Evolutionary conservation across 1,140 invertebrate species (phyloP).

Genomic region (Monomorium pharaonis): DNA sequence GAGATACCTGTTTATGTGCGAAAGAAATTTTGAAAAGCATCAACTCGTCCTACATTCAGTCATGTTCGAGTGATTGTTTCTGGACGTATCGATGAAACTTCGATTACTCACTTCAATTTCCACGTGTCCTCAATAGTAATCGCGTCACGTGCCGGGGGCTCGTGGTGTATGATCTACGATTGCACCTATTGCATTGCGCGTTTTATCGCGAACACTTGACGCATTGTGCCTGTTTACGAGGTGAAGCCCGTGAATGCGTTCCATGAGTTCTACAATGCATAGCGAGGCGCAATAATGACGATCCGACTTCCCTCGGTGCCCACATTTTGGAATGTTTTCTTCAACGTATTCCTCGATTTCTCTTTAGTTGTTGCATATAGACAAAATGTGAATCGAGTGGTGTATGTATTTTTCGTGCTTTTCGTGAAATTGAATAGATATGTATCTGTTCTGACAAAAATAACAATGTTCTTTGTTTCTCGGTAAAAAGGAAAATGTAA

Average conservation of each 20-base stretch:
- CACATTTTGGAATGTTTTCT: slow-evolving; percentile 14
- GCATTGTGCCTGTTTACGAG: slow-evolving; percentile 46
- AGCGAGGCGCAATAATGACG: slow-evolving; percentile 19
- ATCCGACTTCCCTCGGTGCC: background rate
- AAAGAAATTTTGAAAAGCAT: background rate
- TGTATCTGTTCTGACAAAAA: background rate
- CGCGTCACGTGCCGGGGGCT: slow-evolving; percentile 19
- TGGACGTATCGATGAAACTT: background rate
- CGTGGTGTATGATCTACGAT: slow-evolving; percentile 30
- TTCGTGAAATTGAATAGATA: background rate
- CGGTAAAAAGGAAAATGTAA: background rate
- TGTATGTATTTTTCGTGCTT: background rate
- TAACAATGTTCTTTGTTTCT: background rate
- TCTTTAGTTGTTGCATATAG: background rate
- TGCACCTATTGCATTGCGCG: slow-evolving; percentile 24
- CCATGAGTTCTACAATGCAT: slow-evolving; percentile 11
- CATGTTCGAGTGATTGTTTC: background rate
- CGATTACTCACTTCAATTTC: slow-evolving; percentile 29
- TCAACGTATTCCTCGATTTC: background rate
- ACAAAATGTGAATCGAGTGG: background rate
- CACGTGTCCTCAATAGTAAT: background rate
- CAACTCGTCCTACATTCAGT: background rate
- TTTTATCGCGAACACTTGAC: slow-evolving; percentile 43
- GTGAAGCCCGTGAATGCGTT: slow-evolving; percentile 40
- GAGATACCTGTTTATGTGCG: background rate